phyloP scores from a whole-genome alignment of 2,797 vertebrate genomes.

The Sus cebifrons region DNA sequence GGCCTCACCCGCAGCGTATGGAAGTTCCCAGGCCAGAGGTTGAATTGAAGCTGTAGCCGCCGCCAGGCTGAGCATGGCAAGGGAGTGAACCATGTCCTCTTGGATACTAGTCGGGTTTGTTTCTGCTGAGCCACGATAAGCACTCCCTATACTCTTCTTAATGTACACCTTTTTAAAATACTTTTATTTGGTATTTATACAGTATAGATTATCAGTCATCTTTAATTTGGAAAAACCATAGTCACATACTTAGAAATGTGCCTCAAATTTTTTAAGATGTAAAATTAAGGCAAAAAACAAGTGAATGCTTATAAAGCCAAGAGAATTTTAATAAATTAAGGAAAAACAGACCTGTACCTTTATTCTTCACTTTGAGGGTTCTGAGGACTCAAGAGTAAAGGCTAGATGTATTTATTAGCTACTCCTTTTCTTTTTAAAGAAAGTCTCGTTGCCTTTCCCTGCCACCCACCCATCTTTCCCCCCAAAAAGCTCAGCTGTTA shows the following conservation, averaged over 20 bases:
- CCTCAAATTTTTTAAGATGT: background rate
- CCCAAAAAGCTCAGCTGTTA: background rate
- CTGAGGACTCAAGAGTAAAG: slow-evolving; percentile 42
- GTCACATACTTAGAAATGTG: slow-evolving; percentile 39
- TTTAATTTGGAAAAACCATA: slow-evolving; percentile 44
- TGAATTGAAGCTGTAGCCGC: too few species aligned
- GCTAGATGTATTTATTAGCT: background rate
- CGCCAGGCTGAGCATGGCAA: too few species aligned
- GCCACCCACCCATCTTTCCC: background rate
- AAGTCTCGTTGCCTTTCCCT: background rate
- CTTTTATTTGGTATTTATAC: slow-evolving; percentile 1
- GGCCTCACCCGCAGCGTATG: too few species aligned
- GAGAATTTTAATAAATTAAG: slow-evolving; percentile 28
- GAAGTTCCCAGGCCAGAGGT: too few species aligned
- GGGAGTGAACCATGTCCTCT: too few species aligned
- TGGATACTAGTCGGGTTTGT: too few species aligned
- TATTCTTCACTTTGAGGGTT: slow-evolving; percentile 27
- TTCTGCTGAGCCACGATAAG: too few species aligned
- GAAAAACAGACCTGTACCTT: slow-evolving; percentile 45
- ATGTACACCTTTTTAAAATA: background rate
- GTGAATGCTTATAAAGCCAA: background rate
- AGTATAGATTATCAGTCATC: background rate
- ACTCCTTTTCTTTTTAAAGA: background rate
- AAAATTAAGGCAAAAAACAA: slow-evolving; percentile 45
- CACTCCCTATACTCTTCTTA: background rate